A percentile compares a stretch with the other conserved stretches of the same genome.
Evolutionary conservation across 2,888 invertebrate genomes (phyloP).

Genomic region (Eupithecia subfuscata): DNA sequence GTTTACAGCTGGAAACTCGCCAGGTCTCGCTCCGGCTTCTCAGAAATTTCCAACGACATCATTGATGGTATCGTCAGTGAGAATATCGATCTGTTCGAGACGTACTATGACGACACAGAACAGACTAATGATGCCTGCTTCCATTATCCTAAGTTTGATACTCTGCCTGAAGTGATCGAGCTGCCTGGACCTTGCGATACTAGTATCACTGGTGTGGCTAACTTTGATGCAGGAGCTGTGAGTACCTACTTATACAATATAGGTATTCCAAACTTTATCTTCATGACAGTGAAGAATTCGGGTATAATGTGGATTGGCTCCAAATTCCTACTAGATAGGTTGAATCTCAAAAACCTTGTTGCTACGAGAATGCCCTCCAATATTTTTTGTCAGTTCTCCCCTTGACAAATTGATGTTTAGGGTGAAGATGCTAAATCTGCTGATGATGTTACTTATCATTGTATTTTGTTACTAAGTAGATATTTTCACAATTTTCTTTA

Average conservation of each 20-base stretch:
- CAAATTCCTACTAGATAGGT: not conserved
- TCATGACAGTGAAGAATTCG: not conserved
- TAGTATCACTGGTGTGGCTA: constrained; percentile 55
- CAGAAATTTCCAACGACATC: constrained; percentile 48
- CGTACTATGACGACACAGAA: constrained; percentile 61
- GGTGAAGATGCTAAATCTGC: not conserved
- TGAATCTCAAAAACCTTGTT: not conserved
- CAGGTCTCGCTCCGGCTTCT: constrained; percentile 56
- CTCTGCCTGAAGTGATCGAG: constrained; percentile 53
- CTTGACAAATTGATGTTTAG: not conserved
- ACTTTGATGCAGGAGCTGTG: constrained; percentile 60
- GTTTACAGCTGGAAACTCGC: constrained; percentile 76
- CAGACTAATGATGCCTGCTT: constrained; percentile 67
- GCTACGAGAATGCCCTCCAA: not conserved
- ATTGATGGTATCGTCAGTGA: constrained; percentile 55
- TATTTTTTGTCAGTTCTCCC: not conserved
- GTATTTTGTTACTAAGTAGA: not conserved
- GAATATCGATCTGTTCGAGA: constrained; percentile 60
- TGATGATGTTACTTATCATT: not conserved
- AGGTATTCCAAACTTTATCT: not conserved
- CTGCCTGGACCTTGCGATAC: constrained; percentile 64
- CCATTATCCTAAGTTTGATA: constrained; percentile 66
- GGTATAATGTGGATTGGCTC: not conserved
- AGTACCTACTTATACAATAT: constrained; percentile 26
- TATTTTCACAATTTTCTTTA: not conserved